These are phyloP conservation scores for Peromyscus leucopus DNA, from an alignment of 2,113 vertebrate genomes.

Conservation along the genomic window DNA sequence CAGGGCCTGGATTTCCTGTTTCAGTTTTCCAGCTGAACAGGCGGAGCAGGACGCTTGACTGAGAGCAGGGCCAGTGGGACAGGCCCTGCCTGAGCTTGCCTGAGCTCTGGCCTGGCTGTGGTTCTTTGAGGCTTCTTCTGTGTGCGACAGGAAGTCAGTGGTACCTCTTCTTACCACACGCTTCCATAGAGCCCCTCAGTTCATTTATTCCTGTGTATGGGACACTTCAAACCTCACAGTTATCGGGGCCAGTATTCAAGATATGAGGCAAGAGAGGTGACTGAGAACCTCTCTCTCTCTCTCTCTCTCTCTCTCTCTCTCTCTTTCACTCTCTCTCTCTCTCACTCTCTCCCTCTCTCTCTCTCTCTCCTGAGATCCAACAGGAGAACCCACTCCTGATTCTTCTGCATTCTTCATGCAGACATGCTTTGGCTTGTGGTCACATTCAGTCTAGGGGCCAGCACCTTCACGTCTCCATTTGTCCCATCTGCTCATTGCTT, in stretches of 20 bases:
- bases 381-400: not conserved
- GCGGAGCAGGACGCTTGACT: not conserved
- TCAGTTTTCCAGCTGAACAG: not conserved
- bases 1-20: not conserved
- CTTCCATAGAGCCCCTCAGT: not conserved
- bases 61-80: not conserved
- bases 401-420: not conserved
- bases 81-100: not conserved
- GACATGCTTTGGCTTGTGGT: not conserved
- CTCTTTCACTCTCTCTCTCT: not conserved
- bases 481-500: not conserved
- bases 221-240: not conserved
- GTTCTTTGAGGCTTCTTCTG: not conserved
- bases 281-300: no score
- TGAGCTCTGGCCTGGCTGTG: rapidly evolving
- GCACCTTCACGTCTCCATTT: not conserved
- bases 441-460: not conserved
- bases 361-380: rapidly evolving
- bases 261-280: not conserved
- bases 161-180: not conserved
- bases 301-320: rapidly evolving
- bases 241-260: not conserved
- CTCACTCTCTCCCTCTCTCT: not conserved
- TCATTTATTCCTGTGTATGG: not conserved
- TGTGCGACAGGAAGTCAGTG: no score